phyloP scores from a whole-genome alignment of 2,888 invertebrate species.

The Furcula furcula region DNA sequence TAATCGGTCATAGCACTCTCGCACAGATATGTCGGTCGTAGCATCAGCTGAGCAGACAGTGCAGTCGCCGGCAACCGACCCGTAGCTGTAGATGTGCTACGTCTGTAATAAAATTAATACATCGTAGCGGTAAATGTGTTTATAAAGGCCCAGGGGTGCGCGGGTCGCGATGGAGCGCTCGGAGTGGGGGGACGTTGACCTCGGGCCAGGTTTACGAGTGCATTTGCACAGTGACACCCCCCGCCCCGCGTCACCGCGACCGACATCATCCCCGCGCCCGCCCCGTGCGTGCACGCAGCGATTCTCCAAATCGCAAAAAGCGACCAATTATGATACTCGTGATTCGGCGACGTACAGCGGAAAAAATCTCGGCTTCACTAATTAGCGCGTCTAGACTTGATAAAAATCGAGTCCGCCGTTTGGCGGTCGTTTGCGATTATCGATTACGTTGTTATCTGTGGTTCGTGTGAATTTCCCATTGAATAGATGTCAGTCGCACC shows the following conservation, averaged over 20 bases:
- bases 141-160: constrained; percentile 50
- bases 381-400: constrained; percentile 39
- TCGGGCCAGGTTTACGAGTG: constrained; percentile 73
- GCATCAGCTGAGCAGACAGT: constrained; percentile 17
- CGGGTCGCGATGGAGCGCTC: constrained; percentile 36
- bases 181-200: constrained; percentile 68
- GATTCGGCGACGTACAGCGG: constrained; percentile 48
- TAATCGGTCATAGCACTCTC: neutral
- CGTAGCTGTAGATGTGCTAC: constrained; percentile 27
- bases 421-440: constrained; percentile 19
- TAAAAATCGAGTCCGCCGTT: constrained; percentile 23
- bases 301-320: constrained; percentile 62
- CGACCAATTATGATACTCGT: constrained; percentile 70
- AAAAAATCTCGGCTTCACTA: constrained; percentile 42
- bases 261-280: constrained; percentile 20
- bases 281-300: constrained; percentile 64
- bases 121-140: constrained; percentile 68
- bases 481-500: constrained; percentile 14
- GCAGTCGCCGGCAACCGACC: constrained; percentile 30
- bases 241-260: constrained; percentile 27
- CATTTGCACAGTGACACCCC: constrained; percentile 79
- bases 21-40: neutral
- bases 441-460: constrained; percentile 13
- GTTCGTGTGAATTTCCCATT: constrained; percentile 13
- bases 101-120: constrained; percentile 54